Evolutionary conservation across 2,113 vertebrate genomes (phyloP).

Genomic region (Phyllostomus hastatus): DNA sequence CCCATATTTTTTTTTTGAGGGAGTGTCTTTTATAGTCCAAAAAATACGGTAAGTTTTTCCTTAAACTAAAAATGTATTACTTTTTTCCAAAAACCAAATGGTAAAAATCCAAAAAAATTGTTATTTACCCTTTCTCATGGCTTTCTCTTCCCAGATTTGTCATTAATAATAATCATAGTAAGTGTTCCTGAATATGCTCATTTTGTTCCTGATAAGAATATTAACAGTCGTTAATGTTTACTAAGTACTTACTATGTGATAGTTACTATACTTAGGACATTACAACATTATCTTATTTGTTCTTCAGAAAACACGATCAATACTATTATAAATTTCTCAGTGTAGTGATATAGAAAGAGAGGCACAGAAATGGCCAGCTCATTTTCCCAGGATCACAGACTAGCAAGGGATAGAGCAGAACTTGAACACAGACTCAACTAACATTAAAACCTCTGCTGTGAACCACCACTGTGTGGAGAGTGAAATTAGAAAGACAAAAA

Average conservation of each 20-base stretch:
- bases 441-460: background rate
- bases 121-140: background rate
- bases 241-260: background rate
- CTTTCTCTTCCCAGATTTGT: background rate
- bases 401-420: background rate
- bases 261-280: background rate
- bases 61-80: background rate
- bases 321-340: background rate
- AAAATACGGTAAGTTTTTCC: background rate
- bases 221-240: background rate
- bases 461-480: background rate
- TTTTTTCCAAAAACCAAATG: background rate
- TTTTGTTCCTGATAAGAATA: background rate
- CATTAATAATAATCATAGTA: conserved; percentile 17
- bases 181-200: background rate
- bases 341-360: background rate
- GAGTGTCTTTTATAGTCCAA: too few species aligned
- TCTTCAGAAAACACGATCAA: background rate
- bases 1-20: too few species aligned
- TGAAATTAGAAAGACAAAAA: background rate
- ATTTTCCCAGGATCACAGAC: background rate
- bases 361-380: background rate
- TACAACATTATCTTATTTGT: background rate
- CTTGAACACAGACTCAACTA: background rate
- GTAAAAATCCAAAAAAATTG: background rate